Base-by-base conservation (phyloP, 2,113 vertebrate genomes). In the Cnemophilus loriae region DNA sequence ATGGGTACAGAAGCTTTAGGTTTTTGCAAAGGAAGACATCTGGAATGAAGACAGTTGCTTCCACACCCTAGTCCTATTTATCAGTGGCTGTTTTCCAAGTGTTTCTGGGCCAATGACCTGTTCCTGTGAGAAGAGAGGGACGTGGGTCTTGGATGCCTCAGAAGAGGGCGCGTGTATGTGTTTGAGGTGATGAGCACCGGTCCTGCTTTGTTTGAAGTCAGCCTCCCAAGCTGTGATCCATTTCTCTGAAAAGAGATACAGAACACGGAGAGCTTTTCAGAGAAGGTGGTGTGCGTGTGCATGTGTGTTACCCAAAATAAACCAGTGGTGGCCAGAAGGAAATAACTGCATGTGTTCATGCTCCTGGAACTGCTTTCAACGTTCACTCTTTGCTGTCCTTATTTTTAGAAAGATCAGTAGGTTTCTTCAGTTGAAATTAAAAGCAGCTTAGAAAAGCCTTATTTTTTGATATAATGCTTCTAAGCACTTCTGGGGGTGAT, bases 131-230 rank as follows among this genome's bases (percentile, higher is more conserved):
- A 32, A 35, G 35, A 23, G 33, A 46, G 50, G 30, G 12, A 32
- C 13, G 1, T 11, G 23, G 42, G 17, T 46, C 35, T 65, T 35
- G 26, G 26, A 16, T 81, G 35, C 22, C 33, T 88, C 15, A 21
- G 53, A 42, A 42, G 39, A 5, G 13, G 13, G 5, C 3, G 6
- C 0, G 0, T 9, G 7, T 13, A 2, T 33, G 17, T 61, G 15
- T 67, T 50, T 75, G 69, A 71, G 78, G 15, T 44, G 8, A 35
- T 6, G 32, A 49, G 23, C 21, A 5, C 27, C 3, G 6, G 32
- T 20, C 6, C 15, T 30, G 18, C n/a, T 81, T 75, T 2, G 1
- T 9, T 4, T n/a, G n/a, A 46, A 63, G n/a, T 42, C 85, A 39
- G n/a, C 30, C 30, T 74, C 15, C n/a, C 4, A 10, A 49, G 16